Conservation (phyloP, 2,113 vertebrate species). For the Tenrec ecaudatus region DNA sequence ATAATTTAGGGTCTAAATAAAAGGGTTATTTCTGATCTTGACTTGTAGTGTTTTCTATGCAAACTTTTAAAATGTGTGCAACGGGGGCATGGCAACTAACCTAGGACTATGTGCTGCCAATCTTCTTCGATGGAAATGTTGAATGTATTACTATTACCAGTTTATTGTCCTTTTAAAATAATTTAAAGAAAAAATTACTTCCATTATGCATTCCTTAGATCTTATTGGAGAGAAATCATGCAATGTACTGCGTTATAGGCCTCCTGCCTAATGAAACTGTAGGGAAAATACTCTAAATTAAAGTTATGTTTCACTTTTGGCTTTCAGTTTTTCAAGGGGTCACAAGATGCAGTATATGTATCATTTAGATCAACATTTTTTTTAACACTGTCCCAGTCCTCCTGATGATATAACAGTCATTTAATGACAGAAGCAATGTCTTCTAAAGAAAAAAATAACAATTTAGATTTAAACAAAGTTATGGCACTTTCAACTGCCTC, state of each 20-base stretch:
- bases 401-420: background rate
- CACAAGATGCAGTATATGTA: background rate
- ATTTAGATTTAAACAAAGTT: background rate
- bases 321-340: background rate
- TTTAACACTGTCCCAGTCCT: background rate
- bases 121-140: conserved; percentile 49
- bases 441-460: background rate
- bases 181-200: conserved; percentile 53
- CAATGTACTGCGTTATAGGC: background rate
- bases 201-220: conserved; percentile 23
- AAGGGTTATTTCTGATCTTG: conserved; percentile 10
- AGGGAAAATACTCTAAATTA: conserved; percentile 31
- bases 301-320: background rate
- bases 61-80: background rate
- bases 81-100: background rate
- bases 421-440: background rate
- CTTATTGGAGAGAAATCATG: background rate
- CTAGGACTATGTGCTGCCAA: background rate
- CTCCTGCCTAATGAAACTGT: conserved; percentile 34
- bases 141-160: background rate
- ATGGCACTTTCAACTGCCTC: no score
- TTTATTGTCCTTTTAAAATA: conserved; percentile 36
- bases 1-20: background rate
- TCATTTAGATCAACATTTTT: conserved; percentile 23
- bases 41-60: conserved; percentile 41